Conservation (phyloP, 1,140 invertebrate species). For the Dermatophagoides farinae region DNA sequence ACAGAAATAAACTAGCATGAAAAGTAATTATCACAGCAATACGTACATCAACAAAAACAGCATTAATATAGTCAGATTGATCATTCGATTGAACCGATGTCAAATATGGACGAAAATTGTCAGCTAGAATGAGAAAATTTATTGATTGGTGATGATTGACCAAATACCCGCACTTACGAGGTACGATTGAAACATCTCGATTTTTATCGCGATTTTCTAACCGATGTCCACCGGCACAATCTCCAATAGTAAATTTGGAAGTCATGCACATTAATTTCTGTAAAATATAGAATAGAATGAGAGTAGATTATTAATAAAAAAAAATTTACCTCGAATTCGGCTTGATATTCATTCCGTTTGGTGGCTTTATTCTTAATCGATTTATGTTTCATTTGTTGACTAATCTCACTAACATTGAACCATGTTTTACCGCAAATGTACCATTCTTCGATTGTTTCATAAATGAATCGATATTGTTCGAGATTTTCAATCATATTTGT, state of each 20-base stretch:
- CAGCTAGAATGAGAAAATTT: slow-evolving; percentile 41
- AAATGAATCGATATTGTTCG: slow-evolving; percentile 94
- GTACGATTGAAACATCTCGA: slow-evolving; percentile 83
- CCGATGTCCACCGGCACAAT: slow-evolving; percentile 90
- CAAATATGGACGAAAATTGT: slow-evolving; percentile 89
- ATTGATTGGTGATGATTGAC: background rate
- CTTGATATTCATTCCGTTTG: slow-evolving; percentile 68
- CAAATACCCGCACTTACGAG: slow-evolving; percentile 49
- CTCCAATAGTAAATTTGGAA: slow-evolving; percentile 83
- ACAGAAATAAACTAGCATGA: background rate
- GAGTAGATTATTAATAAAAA: slow-evolving; percentile 9
- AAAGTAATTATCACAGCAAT: slow-evolving; percentile 8
- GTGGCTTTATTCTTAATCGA: slow-evolving; percentile 39
- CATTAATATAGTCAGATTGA: slow-evolving; percentile 95
- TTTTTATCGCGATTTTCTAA: slow-evolving; percentile 93
- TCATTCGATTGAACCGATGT: slow-evolving; percentile 86
- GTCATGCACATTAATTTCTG: slow-evolving; percentile 83
- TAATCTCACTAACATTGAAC: slow-evolving; percentile 55
- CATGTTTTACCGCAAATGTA: slow-evolving; percentile 71
- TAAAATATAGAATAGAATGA: slow-evolving; percentile 15
- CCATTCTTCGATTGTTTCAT: slow-evolving; percentile 79
- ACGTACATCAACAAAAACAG: slow-evolving; percentile 93
- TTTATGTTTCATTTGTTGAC: slow-evolving; percentile 63
- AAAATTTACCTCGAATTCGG: slow-evolving; percentile 46
- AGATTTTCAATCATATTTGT: slow-evolving; percentile 76